Conservation (phyloP, 1,140 invertebrate genomes). For the Goniozus legneri region DNA sequence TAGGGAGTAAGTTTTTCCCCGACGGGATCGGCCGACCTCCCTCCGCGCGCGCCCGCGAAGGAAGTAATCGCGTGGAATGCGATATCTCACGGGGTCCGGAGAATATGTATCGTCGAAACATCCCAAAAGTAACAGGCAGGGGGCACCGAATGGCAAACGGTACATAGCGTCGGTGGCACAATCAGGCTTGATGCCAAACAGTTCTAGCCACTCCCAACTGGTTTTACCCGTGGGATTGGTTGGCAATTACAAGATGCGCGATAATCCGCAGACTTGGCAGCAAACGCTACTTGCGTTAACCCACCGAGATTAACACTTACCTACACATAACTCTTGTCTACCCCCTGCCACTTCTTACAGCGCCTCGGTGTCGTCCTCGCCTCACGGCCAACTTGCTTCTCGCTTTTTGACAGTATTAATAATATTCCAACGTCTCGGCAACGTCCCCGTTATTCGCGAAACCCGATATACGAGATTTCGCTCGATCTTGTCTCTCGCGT, state of each 20-base stretch:
- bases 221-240: constrained; percentile 49
- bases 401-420: constrained; percentile 27
- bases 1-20: no score
- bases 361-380: constrained; percentile 14
- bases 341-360: constrained; percentile 23
- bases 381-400: constrained; percentile 15
- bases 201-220: constrained; percentile 41
- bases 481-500: no score
- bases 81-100: no score
- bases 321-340: constrained; percentile 47
- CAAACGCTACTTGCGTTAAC: constrained; percentile 47
- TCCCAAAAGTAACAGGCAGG: not conserved
- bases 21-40: no score
- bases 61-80: no score
- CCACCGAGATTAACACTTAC: constrained; percentile 54
- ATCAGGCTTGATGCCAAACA: constrained; percentile 55
- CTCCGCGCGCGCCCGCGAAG: constrained; percentile 20
- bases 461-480: no score
- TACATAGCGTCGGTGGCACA: constrained; percentile 39
- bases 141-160: constrained; percentile 36
- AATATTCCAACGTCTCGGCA: no score
- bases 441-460: no score
- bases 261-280: constrained; percentile 55
- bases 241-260: constrained; percentile 55
- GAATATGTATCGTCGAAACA: not conserved